phyloP scores from a whole-genome alignment of 2,888 invertebrate genomes.

The Sinohyriopsis cumingii region DNA sequence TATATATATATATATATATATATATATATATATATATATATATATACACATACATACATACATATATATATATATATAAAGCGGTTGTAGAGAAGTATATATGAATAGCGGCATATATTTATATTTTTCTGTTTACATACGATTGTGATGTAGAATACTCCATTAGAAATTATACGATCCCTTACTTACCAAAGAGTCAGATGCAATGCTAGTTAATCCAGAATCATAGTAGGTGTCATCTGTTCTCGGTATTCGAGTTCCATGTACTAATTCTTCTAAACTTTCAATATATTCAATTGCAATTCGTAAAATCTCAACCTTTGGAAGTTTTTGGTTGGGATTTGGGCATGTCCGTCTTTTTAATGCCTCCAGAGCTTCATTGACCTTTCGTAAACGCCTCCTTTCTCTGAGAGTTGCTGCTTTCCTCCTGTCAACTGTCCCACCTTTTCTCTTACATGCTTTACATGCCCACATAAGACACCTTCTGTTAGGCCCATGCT shows the following conservation, averaged over 20 bases:
- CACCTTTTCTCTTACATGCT: slow-evolving; percentile 93
- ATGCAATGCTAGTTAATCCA: slow-evolving; percentile 59
- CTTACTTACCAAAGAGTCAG: slow-evolving; percentile 63
- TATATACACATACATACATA: too few species aligned
- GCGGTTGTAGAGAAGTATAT: too few species aligned
- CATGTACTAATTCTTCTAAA: slow-evolving; percentile 73
- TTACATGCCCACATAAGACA: slow-evolving; percentile 98
- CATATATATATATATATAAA: too few species aligned
- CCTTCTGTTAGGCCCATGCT: slow-evolving; percentile 75
- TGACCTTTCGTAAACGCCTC: slow-evolving; percentile 94
- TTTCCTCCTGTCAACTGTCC: slow-evolving; percentile 94
- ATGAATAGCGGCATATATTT: too few species aligned
- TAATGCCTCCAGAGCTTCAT: slow-evolving; percentile 97
- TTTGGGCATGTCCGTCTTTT: slow-evolving; percentile 94
- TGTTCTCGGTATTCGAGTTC: slow-evolving; percentile 50
- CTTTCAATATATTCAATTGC: slow-evolving; percentile 97
- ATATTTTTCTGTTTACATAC: too few species aligned
- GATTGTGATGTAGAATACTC: too few species aligned
- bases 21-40: too few species aligned
- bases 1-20: too few species aligned
- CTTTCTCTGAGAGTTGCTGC: slow-evolving; percentile 97
- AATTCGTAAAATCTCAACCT: slow-evolving; percentile 96
- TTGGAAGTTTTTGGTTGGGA: slow-evolving; percentile 96
- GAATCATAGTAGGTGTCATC: slow-evolving; percentile 57
- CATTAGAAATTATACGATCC: too few species aligned